Evolutionary conservation across 2,888 invertebrate genomes (phyloP).

Genomic region (Ecliptopera silaceata): DNA sequence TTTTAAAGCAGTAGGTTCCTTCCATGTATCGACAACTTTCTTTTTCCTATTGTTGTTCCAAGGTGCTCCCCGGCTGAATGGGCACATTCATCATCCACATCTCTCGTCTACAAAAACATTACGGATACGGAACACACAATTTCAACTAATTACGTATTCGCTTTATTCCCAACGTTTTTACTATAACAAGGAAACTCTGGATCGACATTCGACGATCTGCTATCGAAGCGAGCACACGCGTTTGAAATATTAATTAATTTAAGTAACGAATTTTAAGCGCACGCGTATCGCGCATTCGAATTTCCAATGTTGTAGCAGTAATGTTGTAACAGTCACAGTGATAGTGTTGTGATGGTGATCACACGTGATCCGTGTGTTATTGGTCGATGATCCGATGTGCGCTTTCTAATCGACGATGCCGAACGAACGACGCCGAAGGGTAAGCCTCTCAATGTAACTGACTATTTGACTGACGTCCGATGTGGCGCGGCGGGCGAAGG

Average conservation of each 20-base stretch:
- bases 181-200: constrained; percentile 44
- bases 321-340: constrained; percentile 25
- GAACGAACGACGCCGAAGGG: constrained; percentile 60
- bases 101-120: constrained; percentile 38
- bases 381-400: constrained; percentile 44
- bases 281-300: constrained; percentile 4
- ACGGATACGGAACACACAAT: constrained; percentile 54
- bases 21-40: constrained; percentile 18
- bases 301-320: constrained; percentile 5
- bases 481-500: too few species aligned
- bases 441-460: constrained; percentile 40
- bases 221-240: constrained; percentile 50
- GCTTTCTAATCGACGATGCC: constrained; percentile 52
- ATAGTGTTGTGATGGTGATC: constrained; percentile 35
- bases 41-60: constrained; percentile 16
- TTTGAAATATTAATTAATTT: constrained; percentile 10
- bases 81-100: constrained; percentile 14
- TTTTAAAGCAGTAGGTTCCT: constrained; percentile 16
- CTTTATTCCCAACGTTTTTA: constrained; percentile 44
- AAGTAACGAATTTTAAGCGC: neutral
- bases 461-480: too few species aligned
- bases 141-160: constrained; percentile 34
- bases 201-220: constrained; percentile 50
- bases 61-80: constrained; percentile 10
- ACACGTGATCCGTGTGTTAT: constrained; percentile 37